Conservation (phyloP, 2,797 vertebrate species). For the Enteromius viviparus region DNA sequence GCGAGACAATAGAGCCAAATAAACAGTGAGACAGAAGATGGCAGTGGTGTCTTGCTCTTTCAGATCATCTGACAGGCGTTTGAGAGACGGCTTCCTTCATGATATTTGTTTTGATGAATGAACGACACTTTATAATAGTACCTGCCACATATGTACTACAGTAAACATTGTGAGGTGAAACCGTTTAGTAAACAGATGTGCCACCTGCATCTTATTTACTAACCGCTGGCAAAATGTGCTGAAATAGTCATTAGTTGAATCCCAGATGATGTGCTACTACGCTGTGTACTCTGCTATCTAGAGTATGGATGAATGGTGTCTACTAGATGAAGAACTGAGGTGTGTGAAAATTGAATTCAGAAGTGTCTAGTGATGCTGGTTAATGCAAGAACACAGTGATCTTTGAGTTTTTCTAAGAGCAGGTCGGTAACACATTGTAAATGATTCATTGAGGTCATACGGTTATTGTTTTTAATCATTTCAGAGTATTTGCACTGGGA, state of each 20-base stretch:
- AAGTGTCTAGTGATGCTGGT: background rate
- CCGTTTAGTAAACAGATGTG: background rate
- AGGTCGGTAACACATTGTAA: background rate
- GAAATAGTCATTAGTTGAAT: constrained; percentile 8
- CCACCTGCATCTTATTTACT: background rate
- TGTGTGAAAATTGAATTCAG: background rate
- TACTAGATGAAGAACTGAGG: background rate
- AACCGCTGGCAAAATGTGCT: background rate
- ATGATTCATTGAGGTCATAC: background rate
- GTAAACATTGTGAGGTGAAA: constrained; percentile 4
- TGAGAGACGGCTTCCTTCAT: background rate
- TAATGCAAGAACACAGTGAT: background rate
- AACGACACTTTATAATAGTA: background rate
- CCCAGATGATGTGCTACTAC: background rate
- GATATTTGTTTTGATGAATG: constrained; percentile 15
- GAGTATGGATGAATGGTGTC: background rate
- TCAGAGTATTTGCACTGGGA: background rate
- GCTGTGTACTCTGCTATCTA: background rate
- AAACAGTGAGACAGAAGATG: constrained; percentile 74
- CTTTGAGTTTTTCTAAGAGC: background rate
- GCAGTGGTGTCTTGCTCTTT: constrained; percentile 73
- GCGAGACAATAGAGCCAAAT: constrained; percentile 23
- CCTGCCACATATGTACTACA: constrained; percentile 22
- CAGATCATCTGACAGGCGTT: background rate
- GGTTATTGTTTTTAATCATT: constrained; percentile 8